Evolutionary conservation across 2,797 vertebrate genomes (phyloP).

Genomic region (Stomatorhinus walkeri): DNA sequence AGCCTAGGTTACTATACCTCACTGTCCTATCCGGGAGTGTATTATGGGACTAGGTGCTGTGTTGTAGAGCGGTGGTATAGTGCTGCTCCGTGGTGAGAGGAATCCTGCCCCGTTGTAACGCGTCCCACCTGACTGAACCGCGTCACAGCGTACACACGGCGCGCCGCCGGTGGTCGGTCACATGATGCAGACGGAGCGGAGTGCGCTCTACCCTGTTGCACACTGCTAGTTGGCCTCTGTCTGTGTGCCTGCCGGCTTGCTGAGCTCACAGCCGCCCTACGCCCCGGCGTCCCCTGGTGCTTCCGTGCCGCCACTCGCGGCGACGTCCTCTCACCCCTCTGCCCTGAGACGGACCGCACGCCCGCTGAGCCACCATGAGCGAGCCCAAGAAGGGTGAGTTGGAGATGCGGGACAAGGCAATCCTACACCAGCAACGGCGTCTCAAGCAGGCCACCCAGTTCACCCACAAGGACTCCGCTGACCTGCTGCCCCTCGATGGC

Average conservation of each 20-base stretch:
- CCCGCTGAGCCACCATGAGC: conserved; percentile 53
- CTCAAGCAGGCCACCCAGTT: conserved; percentile 93
- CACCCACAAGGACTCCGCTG: conserved; percentile 91
- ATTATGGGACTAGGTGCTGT: background rate
- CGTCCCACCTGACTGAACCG: background rate
- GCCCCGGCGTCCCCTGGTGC: background rate
- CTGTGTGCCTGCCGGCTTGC: background rate
- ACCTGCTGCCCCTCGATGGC: conserved; percentile 89
- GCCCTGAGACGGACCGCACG: background rate
- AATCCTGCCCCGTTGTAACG: background rate
- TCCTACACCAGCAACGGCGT: conserved; percentile 82
- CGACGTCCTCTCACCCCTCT: background rate
- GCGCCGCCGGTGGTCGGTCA: background rate
- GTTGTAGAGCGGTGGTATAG: background rate
- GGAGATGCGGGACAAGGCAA: conserved; percentile 74
- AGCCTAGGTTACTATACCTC: background rate
- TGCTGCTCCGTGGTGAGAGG: background rate
- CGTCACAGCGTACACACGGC: background rate
- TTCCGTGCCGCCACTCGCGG: background rate
- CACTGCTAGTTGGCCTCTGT: background rate
- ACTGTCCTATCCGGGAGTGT: background rate
- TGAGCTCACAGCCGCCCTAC: background rate
- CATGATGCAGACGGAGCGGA: background rate
- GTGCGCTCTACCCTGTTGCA: background rate
- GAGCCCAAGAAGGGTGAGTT: conserved; percentile 65